Conservation (phyloP, 37 sponge, comb jelly and placozoan species). For the Beroe forskalii region DNA sequence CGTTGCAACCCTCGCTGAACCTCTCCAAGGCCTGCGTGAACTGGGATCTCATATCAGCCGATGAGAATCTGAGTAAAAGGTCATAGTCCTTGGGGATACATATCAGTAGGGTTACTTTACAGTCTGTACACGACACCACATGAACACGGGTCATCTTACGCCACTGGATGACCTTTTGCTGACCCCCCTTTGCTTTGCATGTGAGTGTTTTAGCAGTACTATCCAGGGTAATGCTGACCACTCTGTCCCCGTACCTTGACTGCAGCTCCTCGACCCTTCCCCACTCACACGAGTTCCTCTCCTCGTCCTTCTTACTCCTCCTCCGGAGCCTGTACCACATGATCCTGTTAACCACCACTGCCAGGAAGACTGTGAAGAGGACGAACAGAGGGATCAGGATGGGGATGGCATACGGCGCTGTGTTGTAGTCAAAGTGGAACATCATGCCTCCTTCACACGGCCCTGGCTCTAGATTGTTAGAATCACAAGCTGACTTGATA, state of each 20-base stretch:
- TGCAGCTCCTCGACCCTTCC: neutral
- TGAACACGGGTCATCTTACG: neutral
- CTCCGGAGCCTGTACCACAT: neutral
- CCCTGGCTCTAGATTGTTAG: neutral
- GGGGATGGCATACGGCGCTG: conserved; percentile 35
- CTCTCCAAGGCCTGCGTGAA: neutral
- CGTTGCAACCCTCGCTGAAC: neutral
- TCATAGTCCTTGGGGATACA: conserved; percentile 10
- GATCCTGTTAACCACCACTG: neutral
- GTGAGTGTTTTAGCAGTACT: neutral
- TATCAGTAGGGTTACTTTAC: neutral
- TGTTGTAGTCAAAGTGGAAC: conserved; percentile 51
- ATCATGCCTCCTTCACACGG: conserved; percentile 2
- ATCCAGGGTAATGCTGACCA: neutral
- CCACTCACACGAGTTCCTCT: neutral
- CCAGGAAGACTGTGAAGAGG: conserved; percentile 27
- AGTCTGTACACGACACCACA: conserved; percentile 4
- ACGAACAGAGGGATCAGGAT: conserved; percentile 19
- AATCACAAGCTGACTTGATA: neutral
- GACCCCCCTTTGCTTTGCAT: neutral
- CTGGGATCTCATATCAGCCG: neutral
- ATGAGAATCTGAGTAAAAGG: neutral
- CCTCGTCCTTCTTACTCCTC: neutral
- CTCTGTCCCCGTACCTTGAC: neutral
- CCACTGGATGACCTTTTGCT: neutral